These are phyloP conservation scores for Epizoanthus rinbou DNA, from an alignment of 92 coral and sea anemone genomes.

Conservation along the genomic window DNA sequence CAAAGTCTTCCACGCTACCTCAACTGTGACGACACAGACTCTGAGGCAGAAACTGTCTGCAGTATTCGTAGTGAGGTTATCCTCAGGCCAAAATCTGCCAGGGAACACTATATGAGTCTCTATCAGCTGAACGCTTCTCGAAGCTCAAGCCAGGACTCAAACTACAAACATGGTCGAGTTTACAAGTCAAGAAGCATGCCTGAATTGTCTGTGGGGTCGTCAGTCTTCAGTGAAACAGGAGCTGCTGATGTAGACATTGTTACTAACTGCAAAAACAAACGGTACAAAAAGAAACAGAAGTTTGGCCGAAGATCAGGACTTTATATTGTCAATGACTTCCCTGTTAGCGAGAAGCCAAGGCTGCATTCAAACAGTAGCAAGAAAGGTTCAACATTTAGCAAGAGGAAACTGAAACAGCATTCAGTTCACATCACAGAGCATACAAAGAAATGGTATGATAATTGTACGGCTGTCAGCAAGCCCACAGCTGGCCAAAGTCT, in stretches of 20 bases:
- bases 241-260: slow-evolving; percentile 63
- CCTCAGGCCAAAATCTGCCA: slow-evolving; percentile 72
- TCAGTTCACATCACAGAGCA: slow-evolving; percentile 66
- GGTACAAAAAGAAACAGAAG: slow-evolving; percentile 68
- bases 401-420: slow-evolving; percentile 52
- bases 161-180: slow-evolving; percentile 26
- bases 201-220: slow-evolving; percentile 54
- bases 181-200: slow-evolving; percentile 89
- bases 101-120: slow-evolving; percentile 74
- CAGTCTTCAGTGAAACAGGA: slow-evolving; percentile 46
- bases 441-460: slow-evolving; percentile 83
- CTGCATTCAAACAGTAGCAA: slow-evolving; percentile 56
- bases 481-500: slow-evolving; percentile 82
- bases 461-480: slow-evolving; percentile 71
- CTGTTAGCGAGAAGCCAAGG: slow-evolving; percentile 69
- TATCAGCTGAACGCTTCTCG: slow-evolving; percentile 54
- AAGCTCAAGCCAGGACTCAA: slow-evolving; percentile 44
- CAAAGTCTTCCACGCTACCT: slow-evolving; percentile 46
- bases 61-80: slow-evolving; percentile 78
- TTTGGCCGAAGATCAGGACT: slow-evolving; percentile 93
- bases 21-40: slow-evolving; percentile 73
- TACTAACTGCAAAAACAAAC: slow-evolving; percentile 54
- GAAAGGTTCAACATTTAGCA: slow-evolving; percentile 53
- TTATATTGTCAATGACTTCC: slow-evolving; percentile 85
- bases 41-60: slow-evolving; percentile 80